A percentile compares a stretch with the other conserved stretches of the same genome.
phyloP scores from a whole-genome alignment of 2,797 vertebrate species.

The Fundulus diaphanus region DNA sequence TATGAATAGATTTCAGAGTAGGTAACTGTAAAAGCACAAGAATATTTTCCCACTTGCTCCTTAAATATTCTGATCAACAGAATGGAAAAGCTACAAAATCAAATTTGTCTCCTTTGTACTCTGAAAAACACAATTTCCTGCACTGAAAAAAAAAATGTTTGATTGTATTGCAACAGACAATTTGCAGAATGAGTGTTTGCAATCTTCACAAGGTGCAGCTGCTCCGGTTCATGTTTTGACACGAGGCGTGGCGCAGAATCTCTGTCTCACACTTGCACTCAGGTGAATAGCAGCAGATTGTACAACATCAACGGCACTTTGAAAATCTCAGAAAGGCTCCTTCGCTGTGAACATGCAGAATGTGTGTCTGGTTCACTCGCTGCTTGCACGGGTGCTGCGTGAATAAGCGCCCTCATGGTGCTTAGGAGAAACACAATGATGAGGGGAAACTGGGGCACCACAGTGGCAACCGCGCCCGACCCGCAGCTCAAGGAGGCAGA shows the following conservation, averaged over 20 bases:
- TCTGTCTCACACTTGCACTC: slow-evolving; percentile 10
- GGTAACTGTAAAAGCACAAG: no score
- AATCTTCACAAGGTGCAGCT: slow-evolving; percentile 43
- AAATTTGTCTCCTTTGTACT: slow-evolving; percentile 9
- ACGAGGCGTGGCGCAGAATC: slow-evolving; percentile 28
- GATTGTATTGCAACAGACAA: slow-evolving; percentile 40
- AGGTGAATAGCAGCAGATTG: slow-evolving; percentile 38
- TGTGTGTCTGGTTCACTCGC: slow-evolving; percentile 24
- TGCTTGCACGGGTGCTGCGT: slow-evolving; percentile 26
- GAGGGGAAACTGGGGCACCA: slow-evolving; percentile 30
- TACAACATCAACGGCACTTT: slow-evolving; percentile 7
- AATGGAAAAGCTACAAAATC: slow-evolving; percentile 3
- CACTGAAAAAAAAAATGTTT: slow-evolving; percentile 30
- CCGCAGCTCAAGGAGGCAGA: slow-evolving; percentile 65
- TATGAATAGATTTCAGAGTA: slow-evolving; percentile 14
- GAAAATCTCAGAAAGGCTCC: slow-evolving; percentile 19
- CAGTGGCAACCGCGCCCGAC: slow-evolving; percentile 29
- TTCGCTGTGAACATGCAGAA: slow-evolving; percentile 17
- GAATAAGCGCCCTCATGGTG: slow-evolving; percentile 66
- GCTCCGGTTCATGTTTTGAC: slow-evolving; percentile 41
- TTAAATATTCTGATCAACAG: slow-evolving; percentile 18
- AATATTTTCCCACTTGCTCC: neutral
- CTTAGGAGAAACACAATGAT: slow-evolving; percentile 57
- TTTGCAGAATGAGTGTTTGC: slow-evolving; percentile 23
- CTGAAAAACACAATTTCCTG: slow-evolving; percentile 19